Evolutionary conservation across 2,888 invertebrate species (phyloP), one percentile per base, ranked within the genome.

Genomic region (Aphodius sticticus): DNA sequence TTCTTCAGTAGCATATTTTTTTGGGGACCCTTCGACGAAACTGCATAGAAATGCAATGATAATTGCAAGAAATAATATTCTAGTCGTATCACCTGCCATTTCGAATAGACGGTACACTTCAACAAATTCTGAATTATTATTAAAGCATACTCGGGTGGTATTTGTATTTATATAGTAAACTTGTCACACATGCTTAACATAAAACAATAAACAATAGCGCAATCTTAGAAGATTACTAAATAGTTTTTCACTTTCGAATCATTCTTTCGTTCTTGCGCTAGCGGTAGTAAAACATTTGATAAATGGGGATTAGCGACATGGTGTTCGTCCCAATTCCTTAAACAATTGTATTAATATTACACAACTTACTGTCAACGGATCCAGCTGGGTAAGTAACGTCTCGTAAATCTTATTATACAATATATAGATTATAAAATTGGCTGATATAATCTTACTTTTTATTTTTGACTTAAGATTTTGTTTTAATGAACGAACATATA

Each of bases 161-260:
- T 69, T 36, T 70, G 79, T 76, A 81, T 85, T 84, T 86, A 86
- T 88, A 88, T 83, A 82, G 84, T 82, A 84, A 81, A 84, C 80
- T 83, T 85, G 88, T 87, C 85, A 88, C 88, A 88, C 83, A 84
- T 83, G 79, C 85, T 84, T 87, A 84, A 85, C 87, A 86, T 86
- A 86, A 85, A 83, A 88, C 88, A 89, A 88, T 88, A 84, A 86
- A 87, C 86, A 84, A 82, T 78, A 77, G 74, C 69, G 16, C 70
- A 74, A 78, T 75, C 74, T 76, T 78, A 76, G 53, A 72, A 70
- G 77, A 76, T 81, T 82, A 82, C 80, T 80, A 83, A 82, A n/a
- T 82, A 82, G 78, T 82, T 80, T 77, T 79, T 82, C 77, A 80
- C 81, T 80, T 80, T 82, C 80, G 79, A 82, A 85, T 85, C 82